Percentiles rank a stretch among this genome's conserved stretches.
phyloP scores from a whole-genome alignment of 2,113 vertebrate species.

The Callipepla squamata region DNA sequence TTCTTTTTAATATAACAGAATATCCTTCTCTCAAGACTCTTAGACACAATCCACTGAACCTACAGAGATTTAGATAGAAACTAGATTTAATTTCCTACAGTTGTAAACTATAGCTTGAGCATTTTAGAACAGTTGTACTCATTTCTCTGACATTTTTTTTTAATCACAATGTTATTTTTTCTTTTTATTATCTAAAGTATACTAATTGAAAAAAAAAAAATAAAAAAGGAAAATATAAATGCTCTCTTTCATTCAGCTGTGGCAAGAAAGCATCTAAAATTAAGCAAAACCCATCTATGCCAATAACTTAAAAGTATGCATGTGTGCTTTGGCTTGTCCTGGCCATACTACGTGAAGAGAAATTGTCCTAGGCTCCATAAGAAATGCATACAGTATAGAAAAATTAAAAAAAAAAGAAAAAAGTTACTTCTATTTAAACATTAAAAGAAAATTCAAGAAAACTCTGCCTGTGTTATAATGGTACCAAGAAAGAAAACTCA shows the following conservation, averaged over 20 bases:
- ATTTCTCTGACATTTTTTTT: background rate
- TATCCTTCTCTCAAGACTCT: background rate
- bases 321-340: too few species aligned
- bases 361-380: background rate
- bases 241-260: background rate
- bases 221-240: background rate
- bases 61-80: background rate
- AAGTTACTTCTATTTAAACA: too few species aligned
- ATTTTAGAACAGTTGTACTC: background rate
- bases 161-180: background rate
- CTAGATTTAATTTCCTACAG: background rate
- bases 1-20: background rate
- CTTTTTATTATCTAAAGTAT: background rate
- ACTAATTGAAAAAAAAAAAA: background rate
- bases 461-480: background rate
- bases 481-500: background rate
- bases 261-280: background rate
- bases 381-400: background rate
- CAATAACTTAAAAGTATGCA: background rate
- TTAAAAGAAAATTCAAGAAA: background rate
- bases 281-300: rapidly evolving
- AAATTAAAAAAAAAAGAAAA: too few species aligned
- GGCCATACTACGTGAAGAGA: background rate
- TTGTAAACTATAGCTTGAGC: background rate
- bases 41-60: background rate